These are phyloP conservation scores for Agrochola lota DNA, from an alignment of 2,888 invertebrate species.

Conservation along the genomic window DNA sequence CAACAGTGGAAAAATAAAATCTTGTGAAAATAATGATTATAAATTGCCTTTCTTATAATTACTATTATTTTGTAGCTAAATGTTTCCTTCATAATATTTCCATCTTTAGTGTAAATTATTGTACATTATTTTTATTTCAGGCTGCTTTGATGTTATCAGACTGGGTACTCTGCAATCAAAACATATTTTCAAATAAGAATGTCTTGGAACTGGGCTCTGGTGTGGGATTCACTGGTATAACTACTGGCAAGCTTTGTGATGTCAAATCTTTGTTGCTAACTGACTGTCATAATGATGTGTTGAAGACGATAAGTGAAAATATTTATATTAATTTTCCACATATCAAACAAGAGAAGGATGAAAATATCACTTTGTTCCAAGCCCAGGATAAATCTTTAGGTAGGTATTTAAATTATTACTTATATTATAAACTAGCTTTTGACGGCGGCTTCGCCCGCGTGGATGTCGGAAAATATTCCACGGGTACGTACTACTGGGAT, in stretches of 20 bases:
- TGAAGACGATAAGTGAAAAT: constrained; percentile 92
- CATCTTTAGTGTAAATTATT: no score
- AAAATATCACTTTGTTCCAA: constrained; percentile 63
- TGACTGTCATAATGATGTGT: constrained; percentile 93
- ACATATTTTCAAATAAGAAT: constrained; percentile 88
- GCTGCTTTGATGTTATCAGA: constrained; percentile 93
- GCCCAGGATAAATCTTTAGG: constrained; percentile 69
- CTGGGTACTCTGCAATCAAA: constrained; percentile 91
- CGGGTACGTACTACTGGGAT: no score
- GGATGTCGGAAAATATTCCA: no score
- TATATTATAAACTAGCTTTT: no score
- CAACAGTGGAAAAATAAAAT: neutral
- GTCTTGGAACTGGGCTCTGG: constrained; percentile 95
- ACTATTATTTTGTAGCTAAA: neutral
- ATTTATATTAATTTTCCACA: constrained; percentile 90
- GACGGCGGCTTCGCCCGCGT: no score
- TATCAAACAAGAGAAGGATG: constrained; percentile 48
- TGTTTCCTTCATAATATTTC: neutral
- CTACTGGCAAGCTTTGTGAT: constrained; percentile 89
- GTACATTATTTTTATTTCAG: constrained; percentile 78
- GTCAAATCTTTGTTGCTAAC: constrained; percentile 91
- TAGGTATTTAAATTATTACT: constrained; percentile 46
- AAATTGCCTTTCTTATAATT: neutral
- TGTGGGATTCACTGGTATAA: constrained; percentile 93
- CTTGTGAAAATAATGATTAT: neutral